Evolutionary conservation across 53 echinoderm and acorn worm species (phyloP), one percentile per base, ranked within the genome.

Genomic region (Crossaster papposus): DNA sequence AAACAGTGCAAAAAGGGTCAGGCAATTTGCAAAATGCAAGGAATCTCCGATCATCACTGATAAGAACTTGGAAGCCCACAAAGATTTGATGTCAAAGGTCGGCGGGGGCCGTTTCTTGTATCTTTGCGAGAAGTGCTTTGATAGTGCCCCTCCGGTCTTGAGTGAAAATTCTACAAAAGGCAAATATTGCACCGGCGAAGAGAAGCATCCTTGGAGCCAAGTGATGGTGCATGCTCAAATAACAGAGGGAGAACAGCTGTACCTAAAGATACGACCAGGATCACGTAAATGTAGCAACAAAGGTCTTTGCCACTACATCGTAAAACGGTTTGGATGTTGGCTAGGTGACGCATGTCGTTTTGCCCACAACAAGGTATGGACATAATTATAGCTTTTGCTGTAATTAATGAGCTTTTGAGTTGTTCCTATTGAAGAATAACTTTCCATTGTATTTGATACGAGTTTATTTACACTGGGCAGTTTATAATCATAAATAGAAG

Each of bases 241-340:
- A 31, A 64, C 92, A 72, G 87, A 83, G 50, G 95, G 91, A 35
- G 51, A 53, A 30, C 79, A 79, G 36, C 88, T 78, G 63, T 94
- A 83, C 78, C 91, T 85, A 77, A 91, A 95, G 79, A 87, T 96
- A 22, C 88, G 96, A 2, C 82, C 90, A 36, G 87, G 91, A 24
- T 91, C 91, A 52, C 83, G 74, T 63, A 37, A 83, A 33, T 76
- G 88, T 7, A n/a, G 92, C 89, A 63, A 91, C 86, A n/a, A n/a
- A n/a, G n/a, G 84, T 29, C 90, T 89, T 54, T 96, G 96, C 64
- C 81, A 90, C 89, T 87, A 95, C 70, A 90, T 84, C 17, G 64
- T 65, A 88, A 93, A 89, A 90, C 70, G 78, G 23, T 95, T 89
- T 79, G 96, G 96, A 38, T 96, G 96, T 78, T 15, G 70, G 28